These are phyloP conservation scores for Holothuria leucospilota DNA, from an alignment of 53 echinoderm and acorn worm species.

Conservation along the genomic window DNA sequence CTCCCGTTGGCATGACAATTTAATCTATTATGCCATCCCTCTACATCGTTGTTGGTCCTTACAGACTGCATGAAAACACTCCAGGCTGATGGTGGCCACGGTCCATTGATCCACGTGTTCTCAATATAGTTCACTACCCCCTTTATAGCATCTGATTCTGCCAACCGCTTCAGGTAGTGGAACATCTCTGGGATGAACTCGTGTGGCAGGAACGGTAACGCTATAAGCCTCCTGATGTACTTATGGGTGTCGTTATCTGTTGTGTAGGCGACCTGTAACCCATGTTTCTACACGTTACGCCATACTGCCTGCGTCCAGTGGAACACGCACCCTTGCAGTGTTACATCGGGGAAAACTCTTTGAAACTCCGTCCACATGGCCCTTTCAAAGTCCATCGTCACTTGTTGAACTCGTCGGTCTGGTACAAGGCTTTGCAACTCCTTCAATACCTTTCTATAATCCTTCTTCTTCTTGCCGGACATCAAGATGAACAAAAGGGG, in stretches of 20 bases:
- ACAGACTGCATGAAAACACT: slow-evolving; percentile 31
- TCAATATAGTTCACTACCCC: slow-evolving; percentile 25
- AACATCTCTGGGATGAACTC: slow-evolving; percentile 52
- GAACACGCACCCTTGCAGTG: slow-evolving; percentile 41
- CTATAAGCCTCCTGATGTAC: slow-evolving; percentile 1
- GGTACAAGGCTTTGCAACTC: not conserved
- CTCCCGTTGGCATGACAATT: slow-evolving; percentile 10
- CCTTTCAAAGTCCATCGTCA: slow-evolving; percentile 61
- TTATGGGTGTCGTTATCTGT: slow-evolving; percentile 19
- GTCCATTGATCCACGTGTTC: slow-evolving; percentile 41
- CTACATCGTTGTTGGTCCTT: slow-evolving; percentile 58
- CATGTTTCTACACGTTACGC: slow-evolving; percentile 42
- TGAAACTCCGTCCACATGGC: slow-evolving; percentile 47
- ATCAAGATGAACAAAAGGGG: slow-evolving; percentile 71
- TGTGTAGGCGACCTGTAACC: slow-evolving; percentile 1
- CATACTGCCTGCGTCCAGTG: slow-evolving; percentile 49
- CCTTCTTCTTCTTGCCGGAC: no score
- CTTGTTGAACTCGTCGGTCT: not conserved
- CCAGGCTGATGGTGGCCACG: slow-evolving; percentile 25
- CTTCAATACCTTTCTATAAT: slow-evolving; percentile 54
- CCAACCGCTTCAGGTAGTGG: not conserved
- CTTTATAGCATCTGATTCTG: not conserved
- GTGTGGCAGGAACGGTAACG: slow-evolving; percentile 49
- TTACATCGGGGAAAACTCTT: slow-evolving; percentile 4
- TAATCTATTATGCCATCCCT: slow-evolving; percentile 50